Percentiles rank a stretch among this genome's conserved stretches.
Conservation (phyloP, 2,797 vertebrate genomes). For the Buceros bicornis region DNA sequence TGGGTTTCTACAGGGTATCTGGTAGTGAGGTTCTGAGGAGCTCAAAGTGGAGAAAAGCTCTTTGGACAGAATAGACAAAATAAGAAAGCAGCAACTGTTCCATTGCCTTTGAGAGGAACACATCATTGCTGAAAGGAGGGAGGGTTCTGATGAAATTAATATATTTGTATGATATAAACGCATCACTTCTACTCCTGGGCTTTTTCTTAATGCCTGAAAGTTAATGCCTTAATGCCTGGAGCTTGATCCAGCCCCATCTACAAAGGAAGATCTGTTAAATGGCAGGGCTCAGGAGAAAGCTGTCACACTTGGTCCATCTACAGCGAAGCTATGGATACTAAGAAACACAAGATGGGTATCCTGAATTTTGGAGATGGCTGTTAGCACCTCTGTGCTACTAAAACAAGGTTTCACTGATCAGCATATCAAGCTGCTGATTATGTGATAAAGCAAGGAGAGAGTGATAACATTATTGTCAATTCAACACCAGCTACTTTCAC, state of each 20-base stretch:
- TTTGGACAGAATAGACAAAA: neutral
- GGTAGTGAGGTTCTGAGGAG: neutral
- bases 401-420: neutral
- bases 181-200: neutral
- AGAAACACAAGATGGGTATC: neutral
- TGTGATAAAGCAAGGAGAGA: conserved; percentile 13
- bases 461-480: neutral
- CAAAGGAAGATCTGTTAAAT: neutral
- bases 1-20: neutral
- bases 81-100: neutral
- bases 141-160: conserved; percentile 6
- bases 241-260: neutral
- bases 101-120: conserved; percentile 4
- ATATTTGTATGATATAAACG: neutral
- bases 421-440: neutral
- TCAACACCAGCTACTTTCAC: conserved; percentile 33
- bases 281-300: neutral
- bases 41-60: neutral
- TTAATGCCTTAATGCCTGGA: neutral
- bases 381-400: neutral
- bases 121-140: neutral
- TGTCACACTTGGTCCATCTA: neutral
- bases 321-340: neutral
- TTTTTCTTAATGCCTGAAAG: neutral
- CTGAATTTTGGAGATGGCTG: neutral